These are phyloP conservation scores for Dolichallabes microphthalmus DNA, from an alignment of 2,113 vertebrate genomes.

Conservation along the genomic window DNA sequence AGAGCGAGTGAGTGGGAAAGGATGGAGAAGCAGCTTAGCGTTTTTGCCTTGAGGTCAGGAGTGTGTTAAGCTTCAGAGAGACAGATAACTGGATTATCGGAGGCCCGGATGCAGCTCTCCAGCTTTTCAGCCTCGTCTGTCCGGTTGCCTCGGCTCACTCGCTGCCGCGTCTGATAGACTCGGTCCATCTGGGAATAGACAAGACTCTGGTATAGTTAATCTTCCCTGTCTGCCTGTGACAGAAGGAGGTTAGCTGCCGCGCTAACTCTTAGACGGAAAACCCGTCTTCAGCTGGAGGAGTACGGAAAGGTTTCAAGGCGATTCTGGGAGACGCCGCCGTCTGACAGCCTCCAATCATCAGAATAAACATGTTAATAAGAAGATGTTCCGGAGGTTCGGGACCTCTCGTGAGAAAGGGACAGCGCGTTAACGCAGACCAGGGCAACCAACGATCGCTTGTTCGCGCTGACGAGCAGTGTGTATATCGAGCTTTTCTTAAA, in stretches of 20 bases:
- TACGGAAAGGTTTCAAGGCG: constrained; percentile 26
- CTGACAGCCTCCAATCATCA: not conserved
- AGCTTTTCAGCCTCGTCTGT: constrained; percentile 56
- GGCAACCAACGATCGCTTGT: not conserved
- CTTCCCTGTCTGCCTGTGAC: constrained; percentile 71
- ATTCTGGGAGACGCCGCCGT: constrained; percentile 21
- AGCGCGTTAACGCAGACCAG: not conserved
- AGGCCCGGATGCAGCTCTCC: constrained; percentile 68
- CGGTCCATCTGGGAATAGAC: constrained; percentile 67
- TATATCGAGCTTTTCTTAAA: not conserved
- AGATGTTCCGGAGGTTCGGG: not conserved
- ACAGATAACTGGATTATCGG: constrained; percentile 80
- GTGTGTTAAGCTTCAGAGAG: constrained; percentile 74
- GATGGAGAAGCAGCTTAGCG: constrained; percentile 74
- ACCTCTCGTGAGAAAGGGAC: not conserved
- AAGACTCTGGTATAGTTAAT: constrained; percentile 74
- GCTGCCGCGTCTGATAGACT: constrained; percentile 65
- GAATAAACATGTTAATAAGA: not conserved
- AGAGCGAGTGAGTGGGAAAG: constrained; percentile 11
- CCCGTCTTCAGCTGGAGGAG: constrained; percentile 20
- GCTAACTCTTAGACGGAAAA: constrained; percentile 56
- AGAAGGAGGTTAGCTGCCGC: constrained; percentile 73
- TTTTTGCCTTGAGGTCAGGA: constrained; percentile 74
- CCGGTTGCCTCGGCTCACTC: constrained; percentile 47
- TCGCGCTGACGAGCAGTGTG: not conserved